phyloP scores from a whole-genome alignment of 37 sponge, comb jelly and placozoan species.

The Mnemiopsis leidyi region DNA sequence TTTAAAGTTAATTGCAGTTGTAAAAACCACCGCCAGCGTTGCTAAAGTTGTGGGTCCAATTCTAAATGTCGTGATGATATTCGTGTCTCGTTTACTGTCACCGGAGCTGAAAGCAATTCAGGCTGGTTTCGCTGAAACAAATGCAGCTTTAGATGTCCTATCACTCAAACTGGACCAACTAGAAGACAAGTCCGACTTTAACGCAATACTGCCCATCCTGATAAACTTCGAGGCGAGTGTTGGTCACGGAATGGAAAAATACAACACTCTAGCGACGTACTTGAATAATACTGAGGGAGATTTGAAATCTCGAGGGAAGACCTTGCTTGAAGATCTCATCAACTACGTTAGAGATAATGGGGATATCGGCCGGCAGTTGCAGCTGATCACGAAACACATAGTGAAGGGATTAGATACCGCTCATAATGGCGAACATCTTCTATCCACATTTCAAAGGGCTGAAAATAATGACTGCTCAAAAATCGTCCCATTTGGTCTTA shows the following conservation, averaged over 20 bases:
- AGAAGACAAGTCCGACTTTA: background rate
- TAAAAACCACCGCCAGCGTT: too few relatives aligned
- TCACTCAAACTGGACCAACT: background rate
- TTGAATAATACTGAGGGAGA: background rate
- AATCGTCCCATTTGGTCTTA: background rate
- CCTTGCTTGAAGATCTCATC: background rate
- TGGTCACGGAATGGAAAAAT: background rate
- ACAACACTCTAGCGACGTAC: background rate
- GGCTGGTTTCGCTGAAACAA: background rate
- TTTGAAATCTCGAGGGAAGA: background rate
- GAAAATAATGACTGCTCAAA: slow-evolving; percentile 10
- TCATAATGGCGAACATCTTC: background rate
- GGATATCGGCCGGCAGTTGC: background rate
- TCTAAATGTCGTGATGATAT: background rate
- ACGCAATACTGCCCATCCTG: background rate
- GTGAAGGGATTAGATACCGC: background rate
- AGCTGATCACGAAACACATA: background rate
- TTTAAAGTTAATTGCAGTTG: too few relatives aligned
- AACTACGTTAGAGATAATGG: background rate
- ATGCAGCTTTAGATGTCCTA: background rate
- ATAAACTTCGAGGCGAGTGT: background rate
- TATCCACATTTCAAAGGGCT: background rate
- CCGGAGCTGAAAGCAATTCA: slow-evolving; percentile 35
- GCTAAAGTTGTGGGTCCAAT: slow-evolving; percentile 7
- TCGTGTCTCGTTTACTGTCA: background rate